Percentiles rank a stretch among this genome's conserved stretches.
Conservation (phyloP, 2,888 invertebrate genomes). For the Sinopyrophorus schimmeli region DNA sequence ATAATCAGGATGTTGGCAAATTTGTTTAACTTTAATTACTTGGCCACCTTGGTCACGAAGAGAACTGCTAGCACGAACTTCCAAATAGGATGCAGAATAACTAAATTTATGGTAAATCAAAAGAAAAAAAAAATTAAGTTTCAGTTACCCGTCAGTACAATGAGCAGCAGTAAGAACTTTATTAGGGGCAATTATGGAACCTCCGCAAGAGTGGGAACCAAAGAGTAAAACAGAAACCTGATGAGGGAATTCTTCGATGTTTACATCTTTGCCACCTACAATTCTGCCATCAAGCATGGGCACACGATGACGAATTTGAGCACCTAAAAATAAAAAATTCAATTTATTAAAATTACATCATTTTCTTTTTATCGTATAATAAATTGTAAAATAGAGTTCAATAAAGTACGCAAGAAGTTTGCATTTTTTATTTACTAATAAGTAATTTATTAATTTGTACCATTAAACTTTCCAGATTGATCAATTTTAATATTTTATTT, state of each 20-base stretch:
- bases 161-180: constrained; percentile 16
- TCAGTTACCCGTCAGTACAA: constrained; percentile 11
- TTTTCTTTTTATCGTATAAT: too few relatives aligned
- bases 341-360: too few relatives aligned
- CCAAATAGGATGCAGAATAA: not conserved
- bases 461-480: too few relatives aligned
- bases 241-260: constrained; percentile 13
- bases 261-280: constrained; percentile 6
- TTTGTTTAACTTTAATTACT: constrained; percentile 2
- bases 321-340: too few relatives aligned
- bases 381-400: too few relatives aligned
- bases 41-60: not conserved
- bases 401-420: too few relatives aligned
- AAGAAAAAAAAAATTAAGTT: not conserved
- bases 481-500: too few relatives aligned
- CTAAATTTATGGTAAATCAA: not conserved
- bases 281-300: constrained; percentile 12
- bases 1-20: constrained; percentile 11
- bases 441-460: too few relatives aligned
- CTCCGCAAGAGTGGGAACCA: constrained; percentile 8
- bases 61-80: constrained; percentile 7
- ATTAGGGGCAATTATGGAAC: constrained; percentile 4
- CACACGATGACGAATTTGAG: too few relatives aligned
- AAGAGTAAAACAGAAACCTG: constrained; percentile 7
- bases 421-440: too few relatives aligned